Evolutionary conservation across 2,888 invertebrate genomes (phyloP), one percentile per base, ranked within the genome.

Genomic region (Drosophila paranaensis): DNA sequence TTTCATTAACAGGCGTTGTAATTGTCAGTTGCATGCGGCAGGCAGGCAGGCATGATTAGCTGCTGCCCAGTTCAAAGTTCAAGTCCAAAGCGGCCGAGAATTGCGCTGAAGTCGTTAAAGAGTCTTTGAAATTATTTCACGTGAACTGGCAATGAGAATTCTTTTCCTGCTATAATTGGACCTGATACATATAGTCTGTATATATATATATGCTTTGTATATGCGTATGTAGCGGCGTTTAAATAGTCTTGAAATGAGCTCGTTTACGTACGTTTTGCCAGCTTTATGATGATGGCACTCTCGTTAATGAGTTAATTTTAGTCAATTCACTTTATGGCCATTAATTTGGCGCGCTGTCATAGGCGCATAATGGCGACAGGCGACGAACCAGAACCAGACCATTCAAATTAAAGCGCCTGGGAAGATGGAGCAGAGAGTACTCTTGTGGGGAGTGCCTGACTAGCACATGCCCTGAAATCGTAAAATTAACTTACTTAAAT

Each of bases 1-100:
- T 51, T 58, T 60, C 63, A 74, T 86, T 88, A 82, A 86, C 71
- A 77, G 89, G 84, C 84, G 77, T 74, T 67, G 64, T 83, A 83
- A 88, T 86, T 83, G 84, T 65, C 71, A 68, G 87, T 70, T 83
- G 70, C 87, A 74, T 79, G 87, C 80, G 57, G 65, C 74, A 11
- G 10, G 30, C 46, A n/a, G 57, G 65, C 72, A 6, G 10, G 30
- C 46, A n/a, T 86, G 87, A 86, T 83, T 86, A 74, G 57, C 83
- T 61, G 72, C 53, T 58, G 65, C 50, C 76, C 55, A 45, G 25
- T 35, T 37, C 43, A 63, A 60, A 65, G 81, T 65, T 82, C 71
- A 75, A 72, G 48, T 60, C 46, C 27, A 9, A 56, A 55, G 10
- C 53, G 25, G 37, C n/a, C 39, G 50, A 56, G 55, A 43, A 30